Percentiles rank a stretch among this genome's conserved stretches.
These are phyloP conservation scores for Halichondria panicea DNA, from an alignment of 37 sponge, comb jelly and placozoan species.

Conservation along the genomic window DNA sequence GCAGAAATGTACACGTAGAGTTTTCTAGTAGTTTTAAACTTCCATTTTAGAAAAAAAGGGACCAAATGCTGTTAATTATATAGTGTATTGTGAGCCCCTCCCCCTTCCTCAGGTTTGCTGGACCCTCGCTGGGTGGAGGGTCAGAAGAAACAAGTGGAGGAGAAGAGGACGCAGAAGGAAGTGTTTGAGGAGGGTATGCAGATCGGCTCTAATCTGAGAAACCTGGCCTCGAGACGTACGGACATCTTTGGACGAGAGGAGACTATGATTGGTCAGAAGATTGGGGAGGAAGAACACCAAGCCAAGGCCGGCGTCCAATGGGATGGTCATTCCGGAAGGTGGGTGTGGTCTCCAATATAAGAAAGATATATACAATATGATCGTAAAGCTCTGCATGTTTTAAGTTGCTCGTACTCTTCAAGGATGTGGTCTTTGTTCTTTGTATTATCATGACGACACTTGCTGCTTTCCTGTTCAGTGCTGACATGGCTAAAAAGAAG, in stretches of 20 bases:
- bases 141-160: slow-evolving; percentile 54
- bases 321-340: slow-evolving; percentile 84
- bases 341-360: slow-evolving; percentile 5
- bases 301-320: slow-evolving; percentile 51
- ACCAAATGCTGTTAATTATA: not conserved
- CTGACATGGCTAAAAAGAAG: slow-evolving; percentile 3
- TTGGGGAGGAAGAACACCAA: slow-evolving; percentile 20
- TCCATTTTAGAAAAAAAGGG: not conserved
- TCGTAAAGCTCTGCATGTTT: not conserved
- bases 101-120: slow-evolving; percentile 58
- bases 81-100: not conserved
- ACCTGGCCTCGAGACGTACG: slow-evolving; percentile 87
- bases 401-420: not conserved
- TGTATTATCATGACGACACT: not conserved
- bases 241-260: slow-evolving; percentile 97
- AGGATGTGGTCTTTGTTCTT: not conserved
- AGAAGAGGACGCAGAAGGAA: slow-evolving; percentile 80
- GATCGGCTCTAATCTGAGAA: slow-evolving; percentile 70
- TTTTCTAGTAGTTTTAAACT: not conserved
- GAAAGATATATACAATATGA: too few species aligned
- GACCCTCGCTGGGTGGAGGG: slow-evolving; percentile 90
- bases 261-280: slow-evolving; percentile 89
- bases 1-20: not conserved
- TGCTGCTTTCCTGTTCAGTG: slow-evolving; percentile 18
- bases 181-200: slow-evolving; percentile 82